These are phyloP conservation scores for Albula glossodonta DNA, from an alignment of 2,113 vertebrate genomes.

Conservation along the genomic window DNA sequence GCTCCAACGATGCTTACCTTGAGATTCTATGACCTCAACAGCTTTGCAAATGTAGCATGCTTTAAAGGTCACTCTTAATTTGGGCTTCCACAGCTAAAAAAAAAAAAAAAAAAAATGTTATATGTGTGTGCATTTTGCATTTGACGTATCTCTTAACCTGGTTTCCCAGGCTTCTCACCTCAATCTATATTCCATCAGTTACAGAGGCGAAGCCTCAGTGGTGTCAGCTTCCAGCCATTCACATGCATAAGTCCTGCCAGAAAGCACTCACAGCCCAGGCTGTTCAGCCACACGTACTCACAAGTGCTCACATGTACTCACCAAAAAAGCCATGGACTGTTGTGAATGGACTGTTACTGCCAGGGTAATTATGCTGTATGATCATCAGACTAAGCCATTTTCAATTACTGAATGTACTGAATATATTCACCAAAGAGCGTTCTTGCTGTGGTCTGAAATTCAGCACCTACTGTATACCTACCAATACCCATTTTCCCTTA, in stretches of 20 bases:
- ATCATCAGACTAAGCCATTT: conserved; percentile 27
- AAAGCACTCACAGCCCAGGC: not conserved
- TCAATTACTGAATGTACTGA: conserved; percentile 33
- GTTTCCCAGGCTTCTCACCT: not conserved
- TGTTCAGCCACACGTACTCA: not conserved
- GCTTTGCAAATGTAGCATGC: conserved; percentile 56
- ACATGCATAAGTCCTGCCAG: not conserved
- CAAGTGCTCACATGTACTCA: not conserved
- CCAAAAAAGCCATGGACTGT: not conserved
- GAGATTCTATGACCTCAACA: conserved; percentile 52
- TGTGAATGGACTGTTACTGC: conserved; percentile 12
- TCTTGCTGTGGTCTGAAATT: not conserved
- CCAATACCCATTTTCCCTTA: too few species aligned
- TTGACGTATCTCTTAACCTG: not conserved
- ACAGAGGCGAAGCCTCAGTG: not conserved
- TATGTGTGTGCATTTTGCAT: not conserved
- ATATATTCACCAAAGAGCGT: conserved; percentile 19
- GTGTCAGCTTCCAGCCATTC: not conserved
- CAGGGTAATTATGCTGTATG: conserved; percentile 36
- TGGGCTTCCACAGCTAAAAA: not conserved
- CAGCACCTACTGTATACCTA: too few species aligned
- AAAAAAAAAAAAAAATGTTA: not conserved
- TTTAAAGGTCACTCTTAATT: conserved; percentile 63
- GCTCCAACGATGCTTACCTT: conserved; percentile 50
- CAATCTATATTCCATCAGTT: not conserved